phyloP scores from a whole-genome alignment of 2,797 vertebrate genomes.

The Tympanoctomys barrerae region DNA sequence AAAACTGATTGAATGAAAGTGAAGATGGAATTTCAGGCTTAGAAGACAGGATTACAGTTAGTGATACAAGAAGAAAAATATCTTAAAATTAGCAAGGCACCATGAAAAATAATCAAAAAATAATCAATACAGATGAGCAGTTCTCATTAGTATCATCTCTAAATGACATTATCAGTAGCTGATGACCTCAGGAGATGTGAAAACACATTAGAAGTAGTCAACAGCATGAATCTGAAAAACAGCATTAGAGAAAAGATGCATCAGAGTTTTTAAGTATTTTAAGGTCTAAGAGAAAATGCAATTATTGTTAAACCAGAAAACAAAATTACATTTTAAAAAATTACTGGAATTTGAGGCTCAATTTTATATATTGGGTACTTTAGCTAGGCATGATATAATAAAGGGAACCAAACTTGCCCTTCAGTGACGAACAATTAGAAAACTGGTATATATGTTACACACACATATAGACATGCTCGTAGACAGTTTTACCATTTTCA shows the following conservation, averaged over 20 bases:
- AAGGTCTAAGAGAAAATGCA: not conserved
- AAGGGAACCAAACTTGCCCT: not conserved
- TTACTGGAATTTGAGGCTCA: not conserved
- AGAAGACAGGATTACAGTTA: too few relatives aligned
- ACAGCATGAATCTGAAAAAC: not conserved
- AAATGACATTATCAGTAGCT: not conserved
- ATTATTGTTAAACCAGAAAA: slow-evolving; percentile 16
- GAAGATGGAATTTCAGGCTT: too few relatives aligned
- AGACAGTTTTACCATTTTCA: not conserved
- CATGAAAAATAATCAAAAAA: too few relatives aligned
- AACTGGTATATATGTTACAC: not conserved
- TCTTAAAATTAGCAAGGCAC: too few relatives aligned
- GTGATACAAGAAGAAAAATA: too few relatives aligned
- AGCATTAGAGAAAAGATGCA: not conserved
- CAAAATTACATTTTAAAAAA: slow-evolving; percentile 5
- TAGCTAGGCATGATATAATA: not conserved
- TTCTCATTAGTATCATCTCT: not conserved
- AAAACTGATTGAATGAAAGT: too few relatives aligned
- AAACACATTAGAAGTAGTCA: not conserved
- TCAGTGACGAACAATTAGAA: not conserved
- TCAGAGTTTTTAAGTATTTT: not conserved
- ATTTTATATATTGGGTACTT: not conserved
- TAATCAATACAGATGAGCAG: not conserved
- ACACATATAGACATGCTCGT: not conserved
- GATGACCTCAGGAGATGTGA: not conserved